These are phyloP conservation scores for Ctenodactylus gundi DNA, from an alignment of 2,113 vertebrate species.

Conservation along the genomic window DNA sequence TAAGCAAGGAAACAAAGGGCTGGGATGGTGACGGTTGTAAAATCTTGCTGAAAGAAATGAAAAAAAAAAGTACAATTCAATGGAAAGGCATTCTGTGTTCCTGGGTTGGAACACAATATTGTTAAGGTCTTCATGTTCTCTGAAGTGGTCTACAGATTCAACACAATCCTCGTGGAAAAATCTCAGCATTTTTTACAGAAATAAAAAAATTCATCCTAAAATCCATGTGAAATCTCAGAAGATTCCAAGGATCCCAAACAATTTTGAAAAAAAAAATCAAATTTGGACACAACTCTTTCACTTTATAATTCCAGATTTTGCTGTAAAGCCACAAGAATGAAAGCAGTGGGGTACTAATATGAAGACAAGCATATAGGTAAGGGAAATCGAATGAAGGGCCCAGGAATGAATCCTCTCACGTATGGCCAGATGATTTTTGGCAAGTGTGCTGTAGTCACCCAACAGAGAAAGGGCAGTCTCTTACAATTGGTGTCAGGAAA, in stretches of 20 bases:
- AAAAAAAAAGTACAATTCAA: neutral
- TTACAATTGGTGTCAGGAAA: neutral
- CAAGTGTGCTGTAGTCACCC: neutral
- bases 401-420: neutral
- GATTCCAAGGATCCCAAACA: neutral
- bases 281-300: neutral
- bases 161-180: neutral
- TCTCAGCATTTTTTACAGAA: neutral
- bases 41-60: neutral
- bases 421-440: neutral
- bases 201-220: conserved; percentile 6
- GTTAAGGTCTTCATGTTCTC: neutral
- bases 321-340: neutral
- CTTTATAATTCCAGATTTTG: neutral
- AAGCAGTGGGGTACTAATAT: neutral
- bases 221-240: neutral
- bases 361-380: neutral
- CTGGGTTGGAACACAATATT: neutral
- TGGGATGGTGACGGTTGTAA: neutral
- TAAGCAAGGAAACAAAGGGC: neutral
- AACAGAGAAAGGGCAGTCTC: neutral
- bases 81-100: neutral
- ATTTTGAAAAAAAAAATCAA: neutral
- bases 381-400: neutral
- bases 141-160: neutral